Evolutionary conservation across 2,888 invertebrate species (phyloP).

Genomic region (Amiota mariae): DNA sequence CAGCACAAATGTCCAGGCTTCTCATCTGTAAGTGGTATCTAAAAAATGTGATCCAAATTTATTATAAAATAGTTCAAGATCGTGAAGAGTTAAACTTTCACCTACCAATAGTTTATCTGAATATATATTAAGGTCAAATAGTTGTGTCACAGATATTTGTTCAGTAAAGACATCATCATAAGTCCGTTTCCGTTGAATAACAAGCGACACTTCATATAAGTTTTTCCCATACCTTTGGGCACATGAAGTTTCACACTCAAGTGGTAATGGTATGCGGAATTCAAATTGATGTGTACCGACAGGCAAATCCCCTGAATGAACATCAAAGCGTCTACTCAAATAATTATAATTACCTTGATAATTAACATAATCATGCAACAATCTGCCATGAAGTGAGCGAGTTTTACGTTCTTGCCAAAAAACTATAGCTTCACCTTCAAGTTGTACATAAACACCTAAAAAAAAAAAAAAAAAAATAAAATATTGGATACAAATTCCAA

Average conservation of each 20-base stretch:
- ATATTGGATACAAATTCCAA: no score
- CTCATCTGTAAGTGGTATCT: conserved; percentile 49
- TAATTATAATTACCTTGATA: conserved; percentile 32
- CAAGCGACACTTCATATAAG: conserved; percentile 82
- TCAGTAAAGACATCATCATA: conserved; percentile 73
- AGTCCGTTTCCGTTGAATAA: conserved; percentile 87
- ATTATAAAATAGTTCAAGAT: not conserved
- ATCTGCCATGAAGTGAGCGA: conserved; percentile 28
- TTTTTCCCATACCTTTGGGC: conserved; percentile 81
- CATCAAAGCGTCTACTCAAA: conserved; percentile 31
- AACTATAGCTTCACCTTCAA: conserved; percentile 58
- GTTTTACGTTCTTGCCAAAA: conserved; percentile 50
- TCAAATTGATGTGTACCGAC: conserved; percentile 53
- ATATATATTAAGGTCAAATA: conserved; percentile 84
- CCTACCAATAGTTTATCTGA: conserved; percentile 77
- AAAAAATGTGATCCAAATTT: not conserved
- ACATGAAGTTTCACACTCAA: conserved; percentile 72
- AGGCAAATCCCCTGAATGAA: conserved; percentile 31
- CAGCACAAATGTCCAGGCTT: conserved; percentile 50
- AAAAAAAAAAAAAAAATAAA: no score
- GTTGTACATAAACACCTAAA: conserved; percentile 51
- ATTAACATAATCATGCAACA: conserved; percentile 22
- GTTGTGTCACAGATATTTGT: conserved; percentile 82
- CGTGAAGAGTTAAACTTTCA: not conserved
- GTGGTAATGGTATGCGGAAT: conserved; percentile 52